These are phyloP conservation scores for Drosophila robusta DNA, from an alignment of 2,888 invertebrate species.

Conservation along the genomic window DNA sequence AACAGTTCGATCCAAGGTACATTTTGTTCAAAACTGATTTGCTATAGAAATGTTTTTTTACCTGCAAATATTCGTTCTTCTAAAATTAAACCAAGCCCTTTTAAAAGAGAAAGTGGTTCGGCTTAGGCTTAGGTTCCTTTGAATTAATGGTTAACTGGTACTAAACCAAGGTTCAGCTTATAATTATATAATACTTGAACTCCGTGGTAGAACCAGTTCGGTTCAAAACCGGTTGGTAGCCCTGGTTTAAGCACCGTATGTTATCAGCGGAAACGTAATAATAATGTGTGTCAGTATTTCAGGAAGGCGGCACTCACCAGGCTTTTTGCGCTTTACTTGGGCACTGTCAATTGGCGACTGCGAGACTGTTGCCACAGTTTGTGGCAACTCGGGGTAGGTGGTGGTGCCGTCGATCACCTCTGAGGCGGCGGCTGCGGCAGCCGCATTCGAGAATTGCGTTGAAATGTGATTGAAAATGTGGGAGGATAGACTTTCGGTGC, in stretches of 20 bases:
- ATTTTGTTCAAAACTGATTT: no score
- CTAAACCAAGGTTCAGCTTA: no score
- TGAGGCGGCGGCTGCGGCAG: conserved; percentile 76
- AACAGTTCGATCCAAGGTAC: no score
- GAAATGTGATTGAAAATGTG: conserved; percentile 81
- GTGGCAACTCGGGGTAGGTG: conserved; percentile 53
- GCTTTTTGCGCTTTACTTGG: conserved; percentile 68
- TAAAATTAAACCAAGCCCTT: no score
- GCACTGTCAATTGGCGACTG: conserved; percentile 5
- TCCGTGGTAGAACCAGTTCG: background rate
- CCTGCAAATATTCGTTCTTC: no score
- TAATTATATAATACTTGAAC: background rate
- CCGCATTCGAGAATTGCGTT: conserved; percentile 81
- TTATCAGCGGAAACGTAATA: background rate
- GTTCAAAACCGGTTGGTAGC: background rate
- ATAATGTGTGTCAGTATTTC: background rate
- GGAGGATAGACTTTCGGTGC: conserved; percentile 83
- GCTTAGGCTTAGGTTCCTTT: no score
- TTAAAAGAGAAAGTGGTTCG: no score
- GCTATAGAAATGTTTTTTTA: no score
- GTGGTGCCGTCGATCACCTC: conserved; percentile 79
- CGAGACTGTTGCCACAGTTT: conserved; percentile 24
- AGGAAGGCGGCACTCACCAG: conserved; percentile 72
- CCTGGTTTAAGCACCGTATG: background rate
- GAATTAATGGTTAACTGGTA: no score